Percentiles rank a stretch among this genome's conserved stretches.
Conservation (phyloP, 1,140 invertebrate species). For the Carposina sasakii region DNA sequence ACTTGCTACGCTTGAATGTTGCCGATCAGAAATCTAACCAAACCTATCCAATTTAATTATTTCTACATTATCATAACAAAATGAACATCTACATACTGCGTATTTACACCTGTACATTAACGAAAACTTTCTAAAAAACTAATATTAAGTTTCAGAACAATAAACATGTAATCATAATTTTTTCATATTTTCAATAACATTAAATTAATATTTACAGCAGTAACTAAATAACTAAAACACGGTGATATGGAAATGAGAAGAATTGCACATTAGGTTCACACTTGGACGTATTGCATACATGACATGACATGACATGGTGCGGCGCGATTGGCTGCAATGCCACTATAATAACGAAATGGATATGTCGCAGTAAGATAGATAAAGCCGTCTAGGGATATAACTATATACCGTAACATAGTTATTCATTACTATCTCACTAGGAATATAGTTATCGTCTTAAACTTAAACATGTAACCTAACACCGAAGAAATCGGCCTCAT, state of each 20-base stretch:
- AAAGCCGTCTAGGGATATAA: too few relatives aligned
- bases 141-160: conserved; percentile 62
- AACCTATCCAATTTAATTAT: not conserved
- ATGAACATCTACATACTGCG: conserved; percentile 61
- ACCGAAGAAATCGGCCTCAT: too few relatives aligned
- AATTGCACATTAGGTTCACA: conserved; percentile 66
- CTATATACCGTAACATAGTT: too few relatives aligned
- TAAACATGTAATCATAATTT: conserved; percentile 57
- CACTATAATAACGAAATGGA: too few relatives aligned
- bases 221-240: conserved; percentile 63
- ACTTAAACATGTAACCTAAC: too few relatives aligned
- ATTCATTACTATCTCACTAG: too few relatives aligned
- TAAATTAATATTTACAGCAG: conserved; percentile 69
- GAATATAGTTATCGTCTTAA: too few relatives aligned
- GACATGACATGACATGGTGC: too few relatives aligned
- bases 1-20: too few relatives aligned
- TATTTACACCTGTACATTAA: conserved; percentile 71
- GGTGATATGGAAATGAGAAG: conserved; percentile 66
- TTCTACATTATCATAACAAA: conserved; percentile 50
- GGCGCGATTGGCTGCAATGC: too few relatives aligned
- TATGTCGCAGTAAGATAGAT: too few relatives aligned
- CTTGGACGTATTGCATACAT: conserved; percentile 54
- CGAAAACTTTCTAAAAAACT: conserved; percentile 54
- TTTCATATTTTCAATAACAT: conserved; percentile 57
- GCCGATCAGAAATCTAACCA: conserved; percentile 1